Base-by-base conservation (phyloP, 2,888 invertebrate genomes). In the Tethea ocularis region DNA sequence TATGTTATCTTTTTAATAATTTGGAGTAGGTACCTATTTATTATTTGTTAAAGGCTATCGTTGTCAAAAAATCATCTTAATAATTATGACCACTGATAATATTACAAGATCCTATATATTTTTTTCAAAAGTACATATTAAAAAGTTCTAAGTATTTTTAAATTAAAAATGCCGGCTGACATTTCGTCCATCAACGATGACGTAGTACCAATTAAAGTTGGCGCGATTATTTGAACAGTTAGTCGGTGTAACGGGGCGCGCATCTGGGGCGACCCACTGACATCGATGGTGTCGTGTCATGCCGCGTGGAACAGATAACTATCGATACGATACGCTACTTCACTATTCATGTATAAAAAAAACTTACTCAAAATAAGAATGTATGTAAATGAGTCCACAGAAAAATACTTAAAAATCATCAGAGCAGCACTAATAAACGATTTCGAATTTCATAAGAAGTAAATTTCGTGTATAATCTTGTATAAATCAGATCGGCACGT, bases 201-300 rank as follows among this genome's bases (percentile, higher is more conserved):
- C 69, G 54, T 69, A 13, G 11, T 13, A 68, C 68, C 83, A 87
- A 87, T 87, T 88, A 87, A 81, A 81, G 72, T 70, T 73, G 72
- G 72, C 68, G 75, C 82, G 81, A 78, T 86, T 83, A 84, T 84
- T 86, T 82, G 75, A 87, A 91, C 93, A 88, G 93, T 93, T 92
- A 92, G 80, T 64, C 69, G 71, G 68, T 64, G 85, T 92, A 92
- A 90, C 92, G 92, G 88, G 74, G 68, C 68, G 82, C 80, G 83
- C 86, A 89, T 86, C 86, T 87, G 83, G 86, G 84, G 74, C 87
- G 88, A 72, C 92, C 89, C 78, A 92, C 89, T 93, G 88, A 91
- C 92, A 91, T 86, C 83, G 83, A 86, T 87, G 80, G 79, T 82
- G 77, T 64, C 72, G 71, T 70, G 67, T 73, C 70, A 71, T 69